These are phyloP conservation scores for Hemibagrus wyckioides DNA, from an alignment of 2,113 vertebrate genomes.

Conservation along the genomic window DNA sequence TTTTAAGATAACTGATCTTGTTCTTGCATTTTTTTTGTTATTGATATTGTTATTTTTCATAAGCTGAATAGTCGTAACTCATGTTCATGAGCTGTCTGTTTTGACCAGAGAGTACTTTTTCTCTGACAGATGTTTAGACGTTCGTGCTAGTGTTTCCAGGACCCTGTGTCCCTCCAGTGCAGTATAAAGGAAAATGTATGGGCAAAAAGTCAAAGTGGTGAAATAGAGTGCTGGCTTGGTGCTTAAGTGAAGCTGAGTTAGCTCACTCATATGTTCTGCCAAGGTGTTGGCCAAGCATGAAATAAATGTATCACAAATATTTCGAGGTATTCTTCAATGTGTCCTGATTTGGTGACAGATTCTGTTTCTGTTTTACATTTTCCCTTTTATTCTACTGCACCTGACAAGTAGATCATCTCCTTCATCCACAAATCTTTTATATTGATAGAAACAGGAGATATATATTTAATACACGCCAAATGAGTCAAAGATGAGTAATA, in stretches of 20 bases:
- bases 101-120: slow-evolving; percentile 60
- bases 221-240: slow-evolving; percentile 52
- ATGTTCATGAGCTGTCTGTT: slow-evolving; percentile 52
- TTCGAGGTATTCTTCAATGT: slow-evolving; percentile 22
- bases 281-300: slow-evolving; percentile 5
- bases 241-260: slow-evolving; percentile 28
- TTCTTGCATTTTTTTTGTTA: slow-evolving; percentile 22
- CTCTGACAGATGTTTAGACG: slow-evolving; percentile 55
- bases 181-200: slow-evolving; percentile 55
- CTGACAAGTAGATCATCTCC: slow-evolving; percentile 25
- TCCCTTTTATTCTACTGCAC: neutral
- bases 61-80: slow-evolving; percentile 27
- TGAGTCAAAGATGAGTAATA: slow-evolving; percentile 19
- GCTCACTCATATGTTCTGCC: slow-evolving; percentile 11
- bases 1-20: slow-evolving; percentile 20
- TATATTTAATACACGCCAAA: slow-evolving; percentile 13
- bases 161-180: slow-evolving; percentile 53
- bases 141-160: slow-evolving; percentile 54
- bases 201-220: slow-evolving; percentile 19
- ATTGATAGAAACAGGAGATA: neutral
- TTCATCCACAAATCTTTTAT: slow-evolving; percentile 9
- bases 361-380: slow-evolving; percentile 24
- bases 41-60: slow-evolving; percentile 40
- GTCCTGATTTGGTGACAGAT: slow-evolving; percentile 5
- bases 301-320: slow-evolving; percentile 34